Base-by-base conservation (phyloP, 2,113 vertebrate genomes). In the Campylomormyrus tamandua region DNA sequence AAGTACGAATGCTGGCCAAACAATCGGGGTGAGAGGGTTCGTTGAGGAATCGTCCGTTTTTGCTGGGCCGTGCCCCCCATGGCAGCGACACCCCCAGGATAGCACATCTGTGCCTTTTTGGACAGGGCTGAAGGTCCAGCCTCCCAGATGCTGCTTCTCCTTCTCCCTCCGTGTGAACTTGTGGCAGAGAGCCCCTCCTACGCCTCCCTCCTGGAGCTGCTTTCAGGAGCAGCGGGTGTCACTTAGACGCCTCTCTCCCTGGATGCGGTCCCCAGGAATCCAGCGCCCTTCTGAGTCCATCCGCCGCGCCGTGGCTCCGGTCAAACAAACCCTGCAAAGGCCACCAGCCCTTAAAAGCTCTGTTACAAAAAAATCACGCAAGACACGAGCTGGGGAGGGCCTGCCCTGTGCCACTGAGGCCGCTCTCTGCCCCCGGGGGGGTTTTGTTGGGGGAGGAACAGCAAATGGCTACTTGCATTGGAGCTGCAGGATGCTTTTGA, bases 361-460 rank as follows among this genome's bases (percentile, higher is more conserved):
- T 89, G 39, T 66, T 66, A 89, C 87, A 91, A 87, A 90, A 66
- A 50, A 89, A 66, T n/a, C 52, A 89, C 19, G 62, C 88, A 90
- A 1, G 90, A 88, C 89, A 91, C 90, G 86, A 87, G 90, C 90
- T 90, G 91, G 91, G 90, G 90, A 92, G 90, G 77, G 90, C 89
- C 85, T 92, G 94, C 93, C 93, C 94, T 95, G 94, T 92, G 90
- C 87, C 92, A 91, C 92, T 92, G 90, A 91, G 89, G 83, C 93
- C 91, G 95, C 95, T 95, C 93, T 95, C 4, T 91, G 87, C 52
- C 90, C 90, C 92, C 92, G 24, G 93, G 93, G 93, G 94, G 94
- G 94, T 93, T 91, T 88, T 91, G 86, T 89, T 90, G 21, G 31
- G 66, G 90, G 92, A 95, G 93, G 93, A 95, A 94, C 89, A 93